Base-by-base conservation (phyloP, 2,888 invertebrate genomes). In the Melieria crassipennis region DNA sequence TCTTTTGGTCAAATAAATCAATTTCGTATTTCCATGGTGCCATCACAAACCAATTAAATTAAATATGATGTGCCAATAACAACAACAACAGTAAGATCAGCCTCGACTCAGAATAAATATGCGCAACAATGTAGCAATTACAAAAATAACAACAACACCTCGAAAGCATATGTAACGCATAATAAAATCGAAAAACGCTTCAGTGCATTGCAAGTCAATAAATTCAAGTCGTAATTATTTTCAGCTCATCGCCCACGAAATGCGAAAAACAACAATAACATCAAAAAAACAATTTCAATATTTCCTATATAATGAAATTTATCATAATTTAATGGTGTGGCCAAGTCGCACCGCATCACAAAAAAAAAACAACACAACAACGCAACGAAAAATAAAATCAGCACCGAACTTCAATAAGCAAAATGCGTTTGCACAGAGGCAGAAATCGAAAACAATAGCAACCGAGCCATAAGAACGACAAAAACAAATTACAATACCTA, bases 291-390 rank as follows among this genome's bases (percentile, higher is more conserved):
- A 16, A 1, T 1, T 1, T 16, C 50, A 64, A 56, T 57, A 66
- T 65, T 65, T 57, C 46, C 68, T 43, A 61, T 63, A 63, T 71
- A 79, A 79, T 78, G 80, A 81, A 81, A 81, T 82, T 81, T 81
- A 82, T 81, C 81, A 79, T 82, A 81, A 82, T 81, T 80, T 81
- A 79, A 69, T 73, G 74, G 75, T 57, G 30, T 11, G 42, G 57
- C n/a, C 45, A 46, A 58, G 72, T 57, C 68, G 66, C 50, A 62
- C 42, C 45, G 57, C 6, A 9, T 13, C 11, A 48, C 55, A 43
- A 50, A 57, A 50, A 68, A 55, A 67, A 16, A 16, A 16, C 16
- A 1, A 16, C 1, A 16, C 16, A 16, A 75, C 66, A 57, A 42
- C 10, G 42, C 30, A 66, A 66, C 57, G 16, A 9, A 42, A 60